Evolutionary conservation across 2,888 invertebrate species (phyloP).

Genomic region (Phalangium opilio): DNA sequence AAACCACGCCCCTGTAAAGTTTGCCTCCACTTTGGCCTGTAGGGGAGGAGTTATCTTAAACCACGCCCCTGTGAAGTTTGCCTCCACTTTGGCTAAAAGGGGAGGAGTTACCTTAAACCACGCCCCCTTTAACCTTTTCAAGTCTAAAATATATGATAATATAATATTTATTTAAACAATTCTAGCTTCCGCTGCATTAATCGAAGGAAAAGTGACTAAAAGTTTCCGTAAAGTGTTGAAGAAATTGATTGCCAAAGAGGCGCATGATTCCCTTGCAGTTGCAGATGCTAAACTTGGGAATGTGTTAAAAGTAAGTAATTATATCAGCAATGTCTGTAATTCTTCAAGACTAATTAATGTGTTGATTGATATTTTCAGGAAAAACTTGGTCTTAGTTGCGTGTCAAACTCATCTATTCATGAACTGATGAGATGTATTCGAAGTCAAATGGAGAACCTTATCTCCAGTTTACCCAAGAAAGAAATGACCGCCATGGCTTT

Average conservation of each 20-base stretch:
- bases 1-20: too few species aligned
- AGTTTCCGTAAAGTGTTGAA: slow-evolving; percentile 81
- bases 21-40: too few species aligned
- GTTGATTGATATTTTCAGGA: slow-evolving; percentile 37
- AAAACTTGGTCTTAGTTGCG: slow-evolving; percentile 70
- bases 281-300: slow-evolving; percentile 90
- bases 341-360: too few species aligned
- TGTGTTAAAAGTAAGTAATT: slow-evolving; percentile 52
- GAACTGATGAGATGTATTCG: slow-evolving; percentile 89
- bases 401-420: slow-evolving; percentile 63
- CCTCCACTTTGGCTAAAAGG: too few species aligned
- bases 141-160: too few species aligned
- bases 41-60: too few species aligned
- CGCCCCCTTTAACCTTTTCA: too few species aligned
- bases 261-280: slow-evolving; percentile 75
- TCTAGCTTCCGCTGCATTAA: slow-evolving; percentile 68
- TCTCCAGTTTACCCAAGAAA: slow-evolving; percentile 63
- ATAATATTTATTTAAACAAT: too few species aligned
- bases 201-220: slow-evolving; percentile 88
- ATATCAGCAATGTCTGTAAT: too few species aligned
- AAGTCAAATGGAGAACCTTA: slow-evolving; percentile 73
- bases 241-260: slow-evolving; percentile 59
- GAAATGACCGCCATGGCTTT: slow-evolving; percentile 95
- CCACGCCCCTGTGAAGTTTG: too few species aligned
- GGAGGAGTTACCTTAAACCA: too few species aligned